phyloP scores from a whole-genome alignment of 2,888 invertebrate species.

The Leptopterna dolabrata region DNA sequence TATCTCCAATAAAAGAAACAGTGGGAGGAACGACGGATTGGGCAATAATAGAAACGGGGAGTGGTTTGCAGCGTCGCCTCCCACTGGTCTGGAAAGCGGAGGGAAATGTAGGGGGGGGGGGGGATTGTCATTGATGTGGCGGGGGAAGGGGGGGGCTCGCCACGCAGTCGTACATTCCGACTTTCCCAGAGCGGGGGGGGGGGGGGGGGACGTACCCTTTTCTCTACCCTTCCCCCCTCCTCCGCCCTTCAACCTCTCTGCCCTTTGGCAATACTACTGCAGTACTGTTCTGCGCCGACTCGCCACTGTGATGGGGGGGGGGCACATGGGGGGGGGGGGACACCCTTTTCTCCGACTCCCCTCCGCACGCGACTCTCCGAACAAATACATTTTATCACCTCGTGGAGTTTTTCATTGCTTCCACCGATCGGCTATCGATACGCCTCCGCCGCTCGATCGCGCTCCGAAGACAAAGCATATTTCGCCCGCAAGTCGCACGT shows the following conservation, averaged over 20 bases:
- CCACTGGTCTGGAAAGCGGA: slow-evolving; percentile 13
- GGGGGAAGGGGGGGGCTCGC: background rate
- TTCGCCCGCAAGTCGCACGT: too few species aligned
- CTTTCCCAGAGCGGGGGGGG: background rate
- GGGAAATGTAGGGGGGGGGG: background rate
- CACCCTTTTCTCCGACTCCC: background rate
- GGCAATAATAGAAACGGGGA: slow-evolving; percentile 37
- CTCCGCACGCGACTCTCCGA: background rate
- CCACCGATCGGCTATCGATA: background rate
- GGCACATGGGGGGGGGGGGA: background rate
- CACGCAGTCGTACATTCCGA: slow-evolving; percentile 47
- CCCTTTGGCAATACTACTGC: slow-evolving; percentile 36
- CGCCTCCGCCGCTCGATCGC: too few species aligned
- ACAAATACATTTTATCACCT: slow-evolving; percentile 43
- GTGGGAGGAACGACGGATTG: background rate
- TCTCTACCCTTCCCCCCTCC: background rate
- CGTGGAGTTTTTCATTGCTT: background rate
- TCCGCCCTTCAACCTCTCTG: slow-evolving; percentile 12
- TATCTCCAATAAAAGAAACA: background rate
- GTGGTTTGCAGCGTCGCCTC: slow-evolving; percentile 13
- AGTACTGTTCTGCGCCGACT: slow-evolving; percentile 41
- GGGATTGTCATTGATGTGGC: slow-evolving; percentile 26
- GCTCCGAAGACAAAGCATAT: too few species aligned
- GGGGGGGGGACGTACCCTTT: background rate
- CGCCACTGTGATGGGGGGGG: background rate